Evolutionary conservation across 2,888 invertebrate genomes (phyloP), one percentile per base, ranked within the genome.

Genomic region (Papilio protenor): DNA sequence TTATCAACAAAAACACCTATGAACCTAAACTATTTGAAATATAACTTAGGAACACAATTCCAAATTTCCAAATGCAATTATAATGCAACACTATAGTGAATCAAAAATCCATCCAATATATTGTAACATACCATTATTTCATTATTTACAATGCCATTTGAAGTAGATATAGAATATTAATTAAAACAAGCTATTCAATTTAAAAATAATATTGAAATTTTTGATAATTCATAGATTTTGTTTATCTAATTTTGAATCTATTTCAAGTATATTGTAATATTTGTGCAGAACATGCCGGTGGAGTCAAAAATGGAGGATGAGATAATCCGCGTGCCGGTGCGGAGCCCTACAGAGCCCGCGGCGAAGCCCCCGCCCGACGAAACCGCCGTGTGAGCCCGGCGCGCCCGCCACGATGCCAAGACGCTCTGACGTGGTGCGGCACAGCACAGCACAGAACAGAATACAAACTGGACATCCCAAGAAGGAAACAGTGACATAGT

Each of bases 291-390:
- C 83, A 86, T 94, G 87, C 94, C 94, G 21, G 87, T 88, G 45
- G 95, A 95, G 23, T 84, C 90, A 0, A 95, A 94, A 74, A 61
- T 92, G 11, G 94, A 94, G 71, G 94, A 94, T 11, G 94, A 94
- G 73, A 87, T 93, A 40, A 88, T 94, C 81, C 83, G 91, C 0
- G 90, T 92, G 2, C 90, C 92, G 0, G 86, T 89, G 55, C 87
- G 87, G 82, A 87, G 85, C 75, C 86, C 90, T 16, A 84, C 88
- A 2, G 88, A 88, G 82, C 82, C 84, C 5, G 83, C 80, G 79
- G 84, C 80, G 79, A 85, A 85, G 82, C 83, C 87, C 2, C 84
- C 86, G 12, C 89, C 93, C 1, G 93, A 93, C 84, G 95, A 95
- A 88, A 95, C 95, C 10, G 92, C 94, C 77, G 94, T 95, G 77